Conservation (phyloP, 2,113 vertebrate species). For the Periophthalmus modestus region DNA sequence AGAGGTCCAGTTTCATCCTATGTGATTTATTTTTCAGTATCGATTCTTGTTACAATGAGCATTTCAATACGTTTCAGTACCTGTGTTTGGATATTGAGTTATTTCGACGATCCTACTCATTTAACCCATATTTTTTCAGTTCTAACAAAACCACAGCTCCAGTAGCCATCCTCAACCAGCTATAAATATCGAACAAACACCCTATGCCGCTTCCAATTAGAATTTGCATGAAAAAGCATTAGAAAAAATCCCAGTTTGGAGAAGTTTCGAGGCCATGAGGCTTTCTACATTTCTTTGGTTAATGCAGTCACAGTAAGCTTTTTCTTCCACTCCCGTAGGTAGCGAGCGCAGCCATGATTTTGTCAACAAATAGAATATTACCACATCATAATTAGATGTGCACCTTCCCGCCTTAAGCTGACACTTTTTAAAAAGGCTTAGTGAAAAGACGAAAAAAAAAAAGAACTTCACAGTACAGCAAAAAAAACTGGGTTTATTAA, state of each 20-base stretch:
- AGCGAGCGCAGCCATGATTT: conserved; percentile 26
- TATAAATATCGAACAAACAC: background rate
- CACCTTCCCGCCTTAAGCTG: conserved; percentile 41
- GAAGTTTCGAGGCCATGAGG: conserved; percentile 37
- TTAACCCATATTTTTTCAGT: background rate
- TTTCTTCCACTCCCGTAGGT: conserved; percentile 27
- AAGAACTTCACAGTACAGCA: conserved; percentile 32
- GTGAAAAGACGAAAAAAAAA: conserved; percentile 12
- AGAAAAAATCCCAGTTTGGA: conserved; percentile 13
- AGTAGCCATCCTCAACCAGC: background rate
- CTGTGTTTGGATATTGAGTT: background rate
- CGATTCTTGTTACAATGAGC: too few species aligned
- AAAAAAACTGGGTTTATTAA: conserved; percentile 62
- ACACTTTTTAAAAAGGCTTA: conserved; percentile 48
- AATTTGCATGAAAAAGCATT: conserved; percentile 34
- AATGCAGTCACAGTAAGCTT: conserved; percentile 48
- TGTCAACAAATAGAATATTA: conserved; percentile 48
- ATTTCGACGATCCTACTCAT: background rate
- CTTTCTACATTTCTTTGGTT: conserved; percentile 40
- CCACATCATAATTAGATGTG: conserved; percentile 46
- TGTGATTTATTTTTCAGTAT: too few species aligned
- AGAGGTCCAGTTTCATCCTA: too few species aligned
- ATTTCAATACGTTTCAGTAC: background rate
- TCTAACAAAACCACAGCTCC: background rate
- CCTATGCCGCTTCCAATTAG: conserved; percentile 13